These are phyloP conservation scores for Hyperoplus immaculatus DNA, from an alignment of 2,797 vertebrate species.

Conservation along the genomic window DNA sequence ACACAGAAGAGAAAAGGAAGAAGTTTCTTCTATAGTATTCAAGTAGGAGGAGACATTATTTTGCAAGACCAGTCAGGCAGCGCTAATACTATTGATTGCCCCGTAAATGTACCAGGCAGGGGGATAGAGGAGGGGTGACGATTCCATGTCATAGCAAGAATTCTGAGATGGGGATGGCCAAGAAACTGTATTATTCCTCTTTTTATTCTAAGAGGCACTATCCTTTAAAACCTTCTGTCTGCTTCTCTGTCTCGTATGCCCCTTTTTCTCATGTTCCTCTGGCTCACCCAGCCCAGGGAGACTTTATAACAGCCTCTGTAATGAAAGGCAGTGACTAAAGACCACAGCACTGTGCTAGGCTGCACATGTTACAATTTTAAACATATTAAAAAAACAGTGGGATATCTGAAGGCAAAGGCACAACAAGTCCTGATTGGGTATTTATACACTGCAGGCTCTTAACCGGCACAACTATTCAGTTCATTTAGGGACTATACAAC, in stretches of 20 bases:
- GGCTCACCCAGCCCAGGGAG: slow-evolving; percentile 26
- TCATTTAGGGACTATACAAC: background rate
- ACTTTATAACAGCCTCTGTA: slow-evolving; percentile 8
- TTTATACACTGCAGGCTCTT: background rate
- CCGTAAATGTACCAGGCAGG: slow-evolving; percentile 11
- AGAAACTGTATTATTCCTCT: slow-evolving; percentile 9
- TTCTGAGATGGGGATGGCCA: slow-evolving; percentile 6
- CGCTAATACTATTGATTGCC: slow-evolving; percentile 33
- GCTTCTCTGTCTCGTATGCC: slow-evolving; percentile 6
- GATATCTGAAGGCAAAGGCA: slow-evolving; percentile 5
- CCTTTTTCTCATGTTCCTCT: slow-evolving; percentile 31
- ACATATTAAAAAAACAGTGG: slow-evolving; percentile 37
- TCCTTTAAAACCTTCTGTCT: slow-evolving; percentile 22
- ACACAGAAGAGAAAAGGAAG: slow-evolving; percentile 44
- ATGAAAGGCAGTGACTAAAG: slow-evolving; percentile 36
- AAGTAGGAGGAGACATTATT: slow-evolving; percentile 32
- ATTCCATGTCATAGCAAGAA: slow-evolving; percentile 8
- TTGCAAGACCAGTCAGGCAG: slow-evolving; percentile 30
- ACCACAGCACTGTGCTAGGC: background rate
- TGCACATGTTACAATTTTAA: slow-evolving; percentile 20
- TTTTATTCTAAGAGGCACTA: slow-evolving; percentile 16
- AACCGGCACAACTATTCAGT: background rate
- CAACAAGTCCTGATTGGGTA: slow-evolving; percentile 10
- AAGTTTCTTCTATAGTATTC: slow-evolving; percentile 31
- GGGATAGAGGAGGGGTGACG: background rate